Conservation (phyloP, 2,113 vertebrate genomes). For the Neopipo cinnamomea region DNA sequence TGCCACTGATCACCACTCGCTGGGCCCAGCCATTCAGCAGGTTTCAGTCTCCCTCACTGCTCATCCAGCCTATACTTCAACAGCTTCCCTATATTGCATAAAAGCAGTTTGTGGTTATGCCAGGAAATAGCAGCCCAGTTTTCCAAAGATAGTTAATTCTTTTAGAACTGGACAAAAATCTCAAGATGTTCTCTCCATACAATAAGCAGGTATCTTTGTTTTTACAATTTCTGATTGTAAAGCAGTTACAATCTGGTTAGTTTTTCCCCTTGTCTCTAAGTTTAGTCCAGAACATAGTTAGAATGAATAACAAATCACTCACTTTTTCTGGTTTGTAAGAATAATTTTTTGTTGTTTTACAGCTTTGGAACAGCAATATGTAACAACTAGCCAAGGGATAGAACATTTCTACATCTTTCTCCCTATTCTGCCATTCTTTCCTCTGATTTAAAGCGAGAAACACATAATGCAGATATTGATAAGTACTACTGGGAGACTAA, state of each 20-base stretch:
- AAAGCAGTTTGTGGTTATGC: background rate
- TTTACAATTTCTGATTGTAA: background rate
- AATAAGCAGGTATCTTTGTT: background rate
- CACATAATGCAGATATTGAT: background rate
- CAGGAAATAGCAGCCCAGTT: background rate
- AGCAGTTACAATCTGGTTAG: background rate
- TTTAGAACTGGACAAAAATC: background rate
- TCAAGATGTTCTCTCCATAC: background rate
- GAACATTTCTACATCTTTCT: background rate
- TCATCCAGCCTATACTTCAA: background rate
- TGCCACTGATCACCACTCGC: background rate
- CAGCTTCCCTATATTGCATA: background rate
- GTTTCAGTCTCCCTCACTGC: background rate
- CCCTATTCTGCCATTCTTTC: background rate
- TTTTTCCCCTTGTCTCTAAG: background rate
- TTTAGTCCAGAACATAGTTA: background rate
- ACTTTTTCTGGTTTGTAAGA: background rate
- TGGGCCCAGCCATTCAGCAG: background rate
- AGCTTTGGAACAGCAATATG: background rate
- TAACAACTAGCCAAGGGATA: background rate
- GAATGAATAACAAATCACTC: background rate
- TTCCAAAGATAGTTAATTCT: background rate
- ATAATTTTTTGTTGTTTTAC: background rate
- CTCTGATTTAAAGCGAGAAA: background rate
- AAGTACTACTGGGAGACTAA: background rate